These are phyloP conservation scores for Eubucco bourcierii DNA, from an alignment of 2,113 vertebrate species.

Conservation along the genomic window DNA sequence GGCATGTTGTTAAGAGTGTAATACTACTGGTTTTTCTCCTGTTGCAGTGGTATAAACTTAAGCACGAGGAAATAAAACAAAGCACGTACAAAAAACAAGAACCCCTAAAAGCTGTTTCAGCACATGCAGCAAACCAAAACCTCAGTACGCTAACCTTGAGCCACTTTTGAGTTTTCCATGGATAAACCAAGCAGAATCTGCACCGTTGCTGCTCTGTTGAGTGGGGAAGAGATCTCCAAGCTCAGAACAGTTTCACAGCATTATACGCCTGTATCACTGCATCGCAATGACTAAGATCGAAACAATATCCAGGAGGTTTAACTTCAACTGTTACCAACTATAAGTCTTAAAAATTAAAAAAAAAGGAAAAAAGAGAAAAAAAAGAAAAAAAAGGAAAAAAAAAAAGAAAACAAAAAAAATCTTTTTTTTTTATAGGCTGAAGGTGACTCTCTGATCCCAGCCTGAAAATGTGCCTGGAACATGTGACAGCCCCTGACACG, in stretches of 20 bases:
- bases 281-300: neutral
- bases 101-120: neutral
- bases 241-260: neutral
- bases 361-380: neutral
- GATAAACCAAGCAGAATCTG: neutral
- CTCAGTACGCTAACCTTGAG: neutral
- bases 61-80: neutral
- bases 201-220: neutral
- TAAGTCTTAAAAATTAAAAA: neutral
- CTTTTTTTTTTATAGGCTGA: neutral
- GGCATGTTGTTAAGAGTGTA: neutral
- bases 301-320: neutral
- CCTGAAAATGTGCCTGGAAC: constrained; percentile 37
- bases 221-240: neutral
- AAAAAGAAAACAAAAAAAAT: too few species aligned
- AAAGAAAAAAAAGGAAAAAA: too few species aligned
- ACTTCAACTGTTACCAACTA: neutral
- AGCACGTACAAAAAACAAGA: neutral
- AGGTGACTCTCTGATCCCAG: constrained; percentile 38
- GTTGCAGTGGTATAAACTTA: neutral
- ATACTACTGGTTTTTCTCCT: neutral
- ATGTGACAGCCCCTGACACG: constrained; percentile 11
- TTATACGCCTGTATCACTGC: neutral
- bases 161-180: neutral
- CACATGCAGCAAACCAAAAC: neutral